Conservation (phyloP, 2,113 vertebrate genomes). For the Sinocyclocheilus anophthalmus region DNA sequence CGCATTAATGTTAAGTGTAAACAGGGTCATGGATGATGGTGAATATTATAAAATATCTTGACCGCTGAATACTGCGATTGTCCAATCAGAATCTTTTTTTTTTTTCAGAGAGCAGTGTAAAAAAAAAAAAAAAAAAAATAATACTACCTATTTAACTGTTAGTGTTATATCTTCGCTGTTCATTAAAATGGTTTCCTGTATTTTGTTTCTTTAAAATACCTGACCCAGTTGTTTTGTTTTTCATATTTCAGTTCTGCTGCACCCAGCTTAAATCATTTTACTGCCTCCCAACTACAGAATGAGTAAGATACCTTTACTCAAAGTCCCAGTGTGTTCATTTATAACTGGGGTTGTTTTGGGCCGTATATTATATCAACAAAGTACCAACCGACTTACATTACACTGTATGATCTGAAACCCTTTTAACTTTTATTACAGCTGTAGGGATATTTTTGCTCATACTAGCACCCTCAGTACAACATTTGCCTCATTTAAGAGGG, state of each 20-base stretch:
- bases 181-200: background rate
- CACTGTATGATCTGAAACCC: background rate
- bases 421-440: slow-evolving; percentile 17
- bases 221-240: background rate
- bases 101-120: no score
- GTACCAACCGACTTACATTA: background rate
- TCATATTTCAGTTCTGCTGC: background rate
- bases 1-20: no score
- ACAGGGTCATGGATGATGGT: no score
- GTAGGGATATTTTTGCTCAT: background rate
- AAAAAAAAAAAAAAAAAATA: no score
- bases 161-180: no score
- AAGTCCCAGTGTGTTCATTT: slow-evolving; percentile 2
- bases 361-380: background rate
- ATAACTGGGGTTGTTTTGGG: background rate
- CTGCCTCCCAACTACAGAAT: background rate
- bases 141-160: no score
- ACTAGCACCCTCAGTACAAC: background rate
- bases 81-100: no score
- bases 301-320: slow-evolving; percentile 5
- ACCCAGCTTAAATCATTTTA: background rate
- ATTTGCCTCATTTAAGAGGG: background rate
- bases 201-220: background rate
- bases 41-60: no score
- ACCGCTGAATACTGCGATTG: no score